Base-by-base conservation (phyloP, 23 tunicate species). In the Halocynthia aurantium region DNA sequence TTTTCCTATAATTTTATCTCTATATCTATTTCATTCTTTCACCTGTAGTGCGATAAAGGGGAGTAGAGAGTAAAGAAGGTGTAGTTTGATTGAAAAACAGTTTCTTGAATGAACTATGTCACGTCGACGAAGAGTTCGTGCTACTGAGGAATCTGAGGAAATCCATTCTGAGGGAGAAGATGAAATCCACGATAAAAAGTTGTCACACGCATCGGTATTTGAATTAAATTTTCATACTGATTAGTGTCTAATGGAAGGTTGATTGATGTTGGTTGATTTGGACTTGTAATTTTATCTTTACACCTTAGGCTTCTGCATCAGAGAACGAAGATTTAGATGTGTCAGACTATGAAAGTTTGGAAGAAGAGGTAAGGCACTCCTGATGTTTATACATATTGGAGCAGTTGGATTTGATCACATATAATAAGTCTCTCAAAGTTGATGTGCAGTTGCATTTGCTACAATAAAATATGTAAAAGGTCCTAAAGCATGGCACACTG, bases 341-440 rank as follows among this genome's bases (percentile, higher is more conserved):
- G n/a, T 74, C 78, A 8, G 78, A 74, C 5, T 74, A 74, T 74
- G 78, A 74, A 54, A 74, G 78, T 31, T 40, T 74, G 21, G 78
- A 74, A 15, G 78, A 74, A 74, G 78, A 74, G 63, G 78, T 74
- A 74, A 10, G 11, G 63, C 63, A 1, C 15, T 58, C 15, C 17
- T 58, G 63, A 1, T 58, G 15, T 58, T 2, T 13, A 58, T 13
- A 58, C 17, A 58, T 58, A 58, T 58, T n/a, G 63, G 4, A 58
- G 2, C 4, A 13, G 15, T 13, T 15, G 17, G n/a, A 15, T 13
- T 13, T n/a, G 2, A 58, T n/a, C 4, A 13, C 4, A 58, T 58
- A 13, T 0, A 58, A 58, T 4, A 2, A 2, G 63, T 58, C 15
- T 4, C 17, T 58, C 6, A 1, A 10, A 0, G 44, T 31, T 31